Base-by-base conservation (phyloP, 1,140 invertebrate genomes). In the Bombus terrestris region DNA sequence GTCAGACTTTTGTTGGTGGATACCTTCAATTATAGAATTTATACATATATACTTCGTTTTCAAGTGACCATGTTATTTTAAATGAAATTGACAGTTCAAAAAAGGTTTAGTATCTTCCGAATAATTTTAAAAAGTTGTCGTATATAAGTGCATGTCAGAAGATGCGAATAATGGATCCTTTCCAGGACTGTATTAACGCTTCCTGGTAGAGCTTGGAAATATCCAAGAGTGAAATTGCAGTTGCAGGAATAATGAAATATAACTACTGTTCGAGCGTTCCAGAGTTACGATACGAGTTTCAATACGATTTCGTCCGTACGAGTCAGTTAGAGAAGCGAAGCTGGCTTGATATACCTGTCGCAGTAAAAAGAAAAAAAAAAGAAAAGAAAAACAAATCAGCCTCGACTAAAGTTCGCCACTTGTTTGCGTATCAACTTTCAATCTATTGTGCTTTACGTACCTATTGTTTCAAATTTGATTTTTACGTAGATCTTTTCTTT, bases 201-300 rank as follows among this genome's bases (percentile, higher is more conserved):
- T 32, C 64, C 53, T 47, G 43, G 69, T 69, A 80, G 64, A 80
- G 41, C 69, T 80, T 53, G 35, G 53, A 80, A 80, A 69, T 35
- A 66, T 47, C 4, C 43, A 80, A 80, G 43, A 69, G 32, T 53
- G 78, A 37, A 80, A 39, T 35, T 69, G 35, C 78, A 80, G 78
- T 80, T 80, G 6, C 64, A 69, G 64, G 15, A 69, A 69, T 69
- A 18, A 78, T 78, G 32, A 53, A 80, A 35, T 53, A 35, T 35
- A 69, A n/a, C 78, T 80, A 69, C 13, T 43, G 32, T 80, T 69
- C 43, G n/a, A 80, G 32, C 25, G 64, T 80, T 77, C 78, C 53
- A 47, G 32, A 47, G 78, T 69, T 43, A 53, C 64, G 78, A 80
- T 80, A 68, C 64, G 78, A 80, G 43, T 80, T 80, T 62, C 37